These are phyloP conservation scores for Tapirus terrestris DNA, from an alignment of 2,113 vertebrate species.

Conservation along the genomic window DNA sequence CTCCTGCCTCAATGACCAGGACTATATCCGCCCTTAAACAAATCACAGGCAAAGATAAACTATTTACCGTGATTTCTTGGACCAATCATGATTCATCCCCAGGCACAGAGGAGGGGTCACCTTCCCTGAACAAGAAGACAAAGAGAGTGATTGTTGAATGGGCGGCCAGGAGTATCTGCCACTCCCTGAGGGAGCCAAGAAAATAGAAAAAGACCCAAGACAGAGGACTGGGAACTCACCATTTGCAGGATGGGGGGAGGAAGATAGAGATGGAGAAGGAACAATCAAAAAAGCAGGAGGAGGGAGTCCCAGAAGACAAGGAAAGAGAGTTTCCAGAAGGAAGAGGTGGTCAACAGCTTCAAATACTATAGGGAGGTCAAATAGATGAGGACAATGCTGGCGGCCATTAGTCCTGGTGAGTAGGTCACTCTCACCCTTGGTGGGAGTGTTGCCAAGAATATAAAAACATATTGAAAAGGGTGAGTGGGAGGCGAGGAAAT, in stretches of 20 bases:
- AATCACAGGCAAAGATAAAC: not conserved
- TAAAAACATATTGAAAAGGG: not conserved
- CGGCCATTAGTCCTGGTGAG: not conserved
- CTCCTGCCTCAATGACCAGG: not conserved
- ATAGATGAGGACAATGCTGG: not conserved
- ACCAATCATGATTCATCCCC: not conserved
- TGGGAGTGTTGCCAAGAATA: not conserved
- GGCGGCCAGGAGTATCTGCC: not conserved
- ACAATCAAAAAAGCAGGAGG: not conserved
- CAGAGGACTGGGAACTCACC: not conserved
- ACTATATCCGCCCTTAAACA: not conserved
- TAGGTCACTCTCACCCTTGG: not conserved
- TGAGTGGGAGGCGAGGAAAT: constrained; percentile 3
- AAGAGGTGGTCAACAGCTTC: not conserved
- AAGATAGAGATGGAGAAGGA: not conserved
- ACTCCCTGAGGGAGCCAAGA: not conserved
- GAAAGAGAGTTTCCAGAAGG: constrained; percentile 27
- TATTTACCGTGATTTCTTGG: not conserved
- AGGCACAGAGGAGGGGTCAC: not conserved
- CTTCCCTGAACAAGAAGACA: not conserved
- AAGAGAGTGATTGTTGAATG: not conserved
- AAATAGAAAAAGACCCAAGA: not conserved
- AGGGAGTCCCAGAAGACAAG: not conserved
- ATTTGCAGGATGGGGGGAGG: not conserved
- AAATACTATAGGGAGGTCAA: not conserved